A percentile compares a stretch with the other conserved stretches of the same genome.
Evolutionary conservation across 2,888 invertebrate genomes (phyloP).

Genomic region (Gandaritis pyraliata): DNA sequence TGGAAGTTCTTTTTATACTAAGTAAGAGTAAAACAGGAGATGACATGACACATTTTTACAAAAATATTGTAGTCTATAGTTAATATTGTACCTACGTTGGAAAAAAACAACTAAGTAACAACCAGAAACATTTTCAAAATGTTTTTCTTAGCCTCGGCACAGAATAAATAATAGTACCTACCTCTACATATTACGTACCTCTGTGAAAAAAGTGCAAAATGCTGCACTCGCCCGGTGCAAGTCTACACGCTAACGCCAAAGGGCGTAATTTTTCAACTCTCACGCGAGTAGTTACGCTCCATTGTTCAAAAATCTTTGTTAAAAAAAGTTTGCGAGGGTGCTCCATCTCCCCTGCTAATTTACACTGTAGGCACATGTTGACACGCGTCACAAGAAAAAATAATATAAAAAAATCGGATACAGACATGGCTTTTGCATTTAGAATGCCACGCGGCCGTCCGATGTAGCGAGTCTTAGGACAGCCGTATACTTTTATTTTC

Average conservation of each 20-base stretch:
- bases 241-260: constrained; percentile 56
- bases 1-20: no score
- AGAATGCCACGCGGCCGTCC: constrained; percentile 56
- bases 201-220: constrained; percentile 10
- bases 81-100: no score
- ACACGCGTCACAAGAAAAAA: constrained; percentile 77
- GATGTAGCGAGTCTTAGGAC: constrained; percentile 59
- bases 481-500: constrained; percentile 61
- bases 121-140: no score
- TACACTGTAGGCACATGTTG: constrained; percentile 79
- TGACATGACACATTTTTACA: no score
- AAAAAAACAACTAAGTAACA: no score
- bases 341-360: constrained; percentile 79
- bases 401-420: constrained; percentile 69
- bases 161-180: no score
- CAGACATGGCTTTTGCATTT: constrained; percentile 78
- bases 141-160: no score
- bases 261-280: constrained; percentile 78
- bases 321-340: constrained; percentile 79
- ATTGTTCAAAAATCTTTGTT: constrained; percentile 80
- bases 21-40: no score
- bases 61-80: no score
- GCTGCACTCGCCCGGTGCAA: constrained; percentile 23
- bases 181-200: neutral
- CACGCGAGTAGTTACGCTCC: constrained; percentile 77